phyloP scores from a whole-genome alignment of 2,113 vertebrate species.

The Asarcornis scutulata region DNA sequence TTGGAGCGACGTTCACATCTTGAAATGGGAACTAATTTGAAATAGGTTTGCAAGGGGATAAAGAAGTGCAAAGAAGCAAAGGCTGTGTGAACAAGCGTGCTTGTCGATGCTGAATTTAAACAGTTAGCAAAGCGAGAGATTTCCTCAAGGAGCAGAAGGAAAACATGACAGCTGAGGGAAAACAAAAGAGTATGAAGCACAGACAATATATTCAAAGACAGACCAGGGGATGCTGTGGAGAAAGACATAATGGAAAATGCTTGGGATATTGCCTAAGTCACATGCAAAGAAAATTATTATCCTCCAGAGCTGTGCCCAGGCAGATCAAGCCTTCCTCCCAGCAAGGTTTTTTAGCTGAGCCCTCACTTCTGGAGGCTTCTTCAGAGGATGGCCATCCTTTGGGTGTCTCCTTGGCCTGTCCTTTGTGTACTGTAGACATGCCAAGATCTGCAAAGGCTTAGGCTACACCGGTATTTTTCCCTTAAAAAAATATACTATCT shows the following conservation, averaged over 20 bases:
- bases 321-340: neutral
- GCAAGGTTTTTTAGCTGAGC: neutral
- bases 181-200: neutral
- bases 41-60: neutral
- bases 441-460: conserved; percentile 46
- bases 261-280: conserved; percentile 2
- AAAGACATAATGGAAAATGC: conserved; percentile 21
- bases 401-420: conserved; percentile 1
- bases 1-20: neutral
- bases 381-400: neutral
- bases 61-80: neutral
- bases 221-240: neutral
- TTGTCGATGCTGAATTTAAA: neutral
- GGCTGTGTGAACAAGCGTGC: neutral
- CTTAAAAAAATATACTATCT: conserved; percentile 25
- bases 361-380: neutral
- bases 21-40: neutral
- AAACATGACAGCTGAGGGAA: neutral
- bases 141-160: neutral
- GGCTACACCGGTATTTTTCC: neutral
- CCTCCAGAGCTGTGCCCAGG: neutral
- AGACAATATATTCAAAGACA: conserved; percentile 21
- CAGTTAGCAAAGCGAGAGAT: neutral
- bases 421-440: neutral
- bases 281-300: neutral